Conservation (phyloP, 1,140 invertebrate species). For the Metopolophium dirhodum region DNA sequence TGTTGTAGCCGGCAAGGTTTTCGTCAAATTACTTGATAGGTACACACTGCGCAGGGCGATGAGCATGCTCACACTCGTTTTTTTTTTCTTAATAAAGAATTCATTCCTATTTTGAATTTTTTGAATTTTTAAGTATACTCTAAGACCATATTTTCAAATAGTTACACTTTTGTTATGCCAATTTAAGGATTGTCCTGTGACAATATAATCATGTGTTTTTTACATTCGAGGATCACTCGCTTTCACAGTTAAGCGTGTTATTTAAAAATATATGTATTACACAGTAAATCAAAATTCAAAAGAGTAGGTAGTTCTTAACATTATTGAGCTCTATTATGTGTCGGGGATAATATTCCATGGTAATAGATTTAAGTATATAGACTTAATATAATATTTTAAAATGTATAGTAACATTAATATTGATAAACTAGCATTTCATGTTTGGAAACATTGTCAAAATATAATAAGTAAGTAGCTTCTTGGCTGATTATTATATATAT, state of each 20-base stretch:
- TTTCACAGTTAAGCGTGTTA: no score
- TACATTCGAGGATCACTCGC: rapidly evolving
- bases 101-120: background rate
- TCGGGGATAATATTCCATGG: no score
- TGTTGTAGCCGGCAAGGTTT: no score
- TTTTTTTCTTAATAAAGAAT: background rate
- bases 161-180: rapidly evolving
- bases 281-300: background rate
- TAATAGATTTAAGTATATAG: background rate
- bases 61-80: background rate
- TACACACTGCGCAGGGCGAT: no score
- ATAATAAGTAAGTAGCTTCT: background rate
- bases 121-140: background rate
- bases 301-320: background rate
- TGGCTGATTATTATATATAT: background rate
- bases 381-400: background rate
- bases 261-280: background rate
- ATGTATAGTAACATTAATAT: background rate
- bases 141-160: background rate
- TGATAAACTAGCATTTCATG: background rate
- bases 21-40: background rate
- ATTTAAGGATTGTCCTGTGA: no score
- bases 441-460: background rate
- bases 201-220: no score
- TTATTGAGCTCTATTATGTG: no score